Evolutionary conservation across 2,797 vertebrate genomes (phyloP).

Genomic region (Hydrolagus colliei): DNA sequence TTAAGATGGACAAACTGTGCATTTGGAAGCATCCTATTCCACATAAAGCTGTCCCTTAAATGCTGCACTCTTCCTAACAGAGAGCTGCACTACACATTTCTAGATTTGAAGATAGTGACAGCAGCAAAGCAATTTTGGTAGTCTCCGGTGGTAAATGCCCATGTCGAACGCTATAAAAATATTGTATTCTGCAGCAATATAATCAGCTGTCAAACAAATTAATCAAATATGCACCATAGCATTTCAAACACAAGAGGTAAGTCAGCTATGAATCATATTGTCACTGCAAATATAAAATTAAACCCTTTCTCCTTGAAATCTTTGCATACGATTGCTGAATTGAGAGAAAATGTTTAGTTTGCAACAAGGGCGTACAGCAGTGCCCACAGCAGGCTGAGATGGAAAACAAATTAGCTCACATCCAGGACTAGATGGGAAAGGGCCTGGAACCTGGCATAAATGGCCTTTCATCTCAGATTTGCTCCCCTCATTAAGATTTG

Average conservation of each 20-base stretch:
- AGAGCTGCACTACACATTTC: background rate
- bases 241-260: background rate
- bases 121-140: background rate
- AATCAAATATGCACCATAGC: too few species aligned
- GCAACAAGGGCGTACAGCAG: background rate
- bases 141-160: background rate
- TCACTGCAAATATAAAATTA: too few species aligned
- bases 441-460: too few species aligned
- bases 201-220: background rate
- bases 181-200: background rate
- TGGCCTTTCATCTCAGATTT: too few species aligned
- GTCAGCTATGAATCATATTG: background rate
- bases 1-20: background rate
- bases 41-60: background rate
- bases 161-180: background rate
- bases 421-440: too few species aligned
- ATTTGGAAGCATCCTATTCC: background rate
- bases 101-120: slow-evolving; percentile 5
- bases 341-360: background rate
- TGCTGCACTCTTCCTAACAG: background rate
- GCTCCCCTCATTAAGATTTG: too few species aligned
- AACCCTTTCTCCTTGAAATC: background rate
- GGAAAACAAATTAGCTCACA: too few species aligned
- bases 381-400: too few species aligned
- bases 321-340: background rate